phyloP scores from a whole-genome alignment of 2,888 invertebrate genomes.

The Lasioglossum villosulum region DNA sequence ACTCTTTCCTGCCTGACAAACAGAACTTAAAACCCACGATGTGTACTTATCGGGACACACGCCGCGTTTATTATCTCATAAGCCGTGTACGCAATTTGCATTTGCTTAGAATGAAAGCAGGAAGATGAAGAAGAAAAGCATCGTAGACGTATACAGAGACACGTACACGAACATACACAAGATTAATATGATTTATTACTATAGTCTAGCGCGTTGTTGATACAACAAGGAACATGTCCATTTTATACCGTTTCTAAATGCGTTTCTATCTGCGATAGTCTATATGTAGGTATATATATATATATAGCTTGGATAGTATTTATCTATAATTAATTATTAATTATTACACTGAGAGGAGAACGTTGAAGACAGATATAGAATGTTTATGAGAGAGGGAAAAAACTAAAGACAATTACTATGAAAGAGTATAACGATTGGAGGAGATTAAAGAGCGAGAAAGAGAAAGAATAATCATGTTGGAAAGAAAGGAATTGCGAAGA shows the following conservation, averaged over 20 bases:
- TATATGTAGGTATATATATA: slow-evolving; percentile 71
- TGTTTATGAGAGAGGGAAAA: slow-evolving; percentile 6
- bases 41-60: slow-evolving; percentile 70
- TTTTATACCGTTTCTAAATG: slow-evolving; percentile 83
- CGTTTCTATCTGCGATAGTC: slow-evolving; percentile 81
- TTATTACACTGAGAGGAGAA: slow-evolving; percentile 54
- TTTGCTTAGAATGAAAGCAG: slow-evolving; percentile 46
- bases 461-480: not conserved
- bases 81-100: slow-evolving; percentile 42
- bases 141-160: not conserved
- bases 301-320: slow-evolving; percentile 81
- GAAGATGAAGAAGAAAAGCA: slow-evolving; percentile 36
- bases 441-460: not conserved
- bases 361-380: slow-evolving; percentile 14
- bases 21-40: slow-evolving; percentile 50
- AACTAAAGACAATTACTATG: not conserved
- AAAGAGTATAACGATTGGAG: not conserved
- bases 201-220: slow-evolving; percentile 50
- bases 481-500: slow-evolving; percentile 1
- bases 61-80: slow-evolving; percentile 46
- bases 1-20: slow-evolving; percentile 49
- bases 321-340: slow-evolving; percentile 76
- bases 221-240: slow-evolving; percentile 76
- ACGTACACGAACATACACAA: slow-evolving; percentile 20
- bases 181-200: slow-evolving; percentile 48